Evolutionary conservation across 1,140 invertebrate species (phyloP), one percentile per base, ranked within the genome.

Genomic region (Drosophila nannoptera): DNA sequence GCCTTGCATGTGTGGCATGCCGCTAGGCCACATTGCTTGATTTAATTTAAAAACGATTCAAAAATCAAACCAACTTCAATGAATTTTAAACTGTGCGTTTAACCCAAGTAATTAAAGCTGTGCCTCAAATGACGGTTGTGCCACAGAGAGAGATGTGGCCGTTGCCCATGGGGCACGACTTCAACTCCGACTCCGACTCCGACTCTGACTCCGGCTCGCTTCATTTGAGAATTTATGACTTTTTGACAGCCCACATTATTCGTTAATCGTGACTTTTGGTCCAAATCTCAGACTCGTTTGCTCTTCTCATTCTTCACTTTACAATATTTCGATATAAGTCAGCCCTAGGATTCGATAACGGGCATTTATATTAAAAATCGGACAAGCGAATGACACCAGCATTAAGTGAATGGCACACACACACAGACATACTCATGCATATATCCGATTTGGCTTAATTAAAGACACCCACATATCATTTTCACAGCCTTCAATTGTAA

Each of bases 231-330:
- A 86, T 86, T 86, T 86, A 86, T 87, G 81, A 87, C 77, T 86
- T 82, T 87, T 86, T 86, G 81, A 86, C 81, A 86, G 74, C 81
- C 81, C 81, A 86, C 81, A 86, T 86, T 86, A 86, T 86, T 81
- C 77, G 86, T 86, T 87, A 86, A 86, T 86, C 81, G 81, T 86
- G 81, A 86, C 81, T 86, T 86, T 86, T 48, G 77, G 61, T 70
- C 75, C 56, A 86, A 75, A 75, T 86, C 52, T 45, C 50, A 40
- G 56, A 42, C 38, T 45, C 54, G 54, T 68, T 55, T 59, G 59
- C 33, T 9, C 7, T 38, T 33, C 11, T 38, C 38, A 16, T 33
- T 45, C 22, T 29, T 31, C 43, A 56, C 42, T 36, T 31, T 36
- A 49, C 22, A 48, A 16, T 46, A 29, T 46, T 46, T 31, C 45